Conservation (phyloP, 2,797 vertebrate genomes). For the Lagocephalus sceleratus region DNA sequence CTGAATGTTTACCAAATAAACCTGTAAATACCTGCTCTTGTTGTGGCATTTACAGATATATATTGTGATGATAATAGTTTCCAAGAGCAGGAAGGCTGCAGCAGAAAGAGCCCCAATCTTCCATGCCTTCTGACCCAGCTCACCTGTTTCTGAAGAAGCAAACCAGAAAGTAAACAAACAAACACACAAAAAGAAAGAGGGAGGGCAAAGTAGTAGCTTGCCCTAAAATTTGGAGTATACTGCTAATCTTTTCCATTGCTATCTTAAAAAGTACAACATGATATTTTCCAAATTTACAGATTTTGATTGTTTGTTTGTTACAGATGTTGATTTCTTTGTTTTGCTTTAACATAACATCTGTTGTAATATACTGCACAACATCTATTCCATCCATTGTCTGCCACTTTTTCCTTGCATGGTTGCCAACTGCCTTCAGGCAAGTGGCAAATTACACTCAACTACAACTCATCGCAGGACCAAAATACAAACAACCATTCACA, state of each 20-base stretch:
- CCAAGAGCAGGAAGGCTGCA: slow-evolving; percentile 70
- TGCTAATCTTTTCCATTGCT: slow-evolving; percentile 22
- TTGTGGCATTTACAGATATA: slow-evolving; percentile 72
- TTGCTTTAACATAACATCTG: no score
- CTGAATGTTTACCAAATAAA: no score
- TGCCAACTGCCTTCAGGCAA: no score
- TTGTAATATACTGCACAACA: background rate
- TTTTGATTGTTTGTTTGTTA: slow-evolving; percentile 42
- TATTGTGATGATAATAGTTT: slow-evolving; percentile 68
- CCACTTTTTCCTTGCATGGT: no score
- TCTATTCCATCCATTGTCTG: background rate
- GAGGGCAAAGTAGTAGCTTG: slow-evolving; percentile 5
- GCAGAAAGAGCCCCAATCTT: slow-evolving; percentile 72
- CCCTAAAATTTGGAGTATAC: slow-evolving; percentile 6
- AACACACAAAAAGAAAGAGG: slow-evolving; percentile 1
- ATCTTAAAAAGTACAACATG: slow-evolving; percentile 32
- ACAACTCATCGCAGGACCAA: no score
- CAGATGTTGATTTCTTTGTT: slow-evolving; percentile 35
- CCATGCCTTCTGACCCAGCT: slow-evolving; percentile 70
- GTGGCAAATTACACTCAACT: no score
- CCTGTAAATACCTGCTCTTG: slow-evolving; percentile 68
- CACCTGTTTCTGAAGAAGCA: slow-evolving; percentile 47
- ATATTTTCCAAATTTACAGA: slow-evolving; percentile 38
- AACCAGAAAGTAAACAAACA: slow-evolving; percentile 4
- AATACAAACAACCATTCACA: no score